These are phyloP conservation scores for Cebus imitator DNA, from an alignment of 2,113 vertebrate species.

Conservation along the genomic window DNA sequence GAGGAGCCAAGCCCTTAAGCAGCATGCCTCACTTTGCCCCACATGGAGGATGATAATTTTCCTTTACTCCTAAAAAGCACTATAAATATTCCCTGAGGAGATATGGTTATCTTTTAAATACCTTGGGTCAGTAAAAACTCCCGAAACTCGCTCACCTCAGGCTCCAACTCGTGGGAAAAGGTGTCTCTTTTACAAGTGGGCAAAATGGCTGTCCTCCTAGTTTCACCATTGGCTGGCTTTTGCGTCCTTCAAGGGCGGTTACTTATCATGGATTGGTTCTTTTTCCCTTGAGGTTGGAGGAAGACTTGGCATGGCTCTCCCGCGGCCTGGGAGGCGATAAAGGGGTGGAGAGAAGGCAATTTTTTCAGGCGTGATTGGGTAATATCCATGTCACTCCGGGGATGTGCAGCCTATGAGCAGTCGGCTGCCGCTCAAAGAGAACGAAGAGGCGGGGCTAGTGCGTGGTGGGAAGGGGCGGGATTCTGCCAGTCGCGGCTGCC, in stretches of 20 bases:
- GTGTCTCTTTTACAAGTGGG: conserved; percentile 73
- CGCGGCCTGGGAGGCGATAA: neutral
- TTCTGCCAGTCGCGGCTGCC: conserved; percentile 73
- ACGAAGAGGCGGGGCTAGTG: conserved; percentile 63
- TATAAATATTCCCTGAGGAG: neutral
- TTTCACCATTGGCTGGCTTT: conserved; percentile 61
- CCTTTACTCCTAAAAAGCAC: neutral
- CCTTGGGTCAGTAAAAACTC: conserved; percentile 42
- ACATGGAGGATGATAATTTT: neutral
- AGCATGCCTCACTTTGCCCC: neutral
- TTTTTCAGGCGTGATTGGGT: neutral
- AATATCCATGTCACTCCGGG: accelerated
- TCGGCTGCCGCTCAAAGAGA: neutral
- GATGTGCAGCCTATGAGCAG: conserved; percentile 33
- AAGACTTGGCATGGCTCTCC: conserved; percentile 47
- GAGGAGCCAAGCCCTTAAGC: conserved; percentile 15
- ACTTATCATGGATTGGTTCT: conserved; percentile 67
- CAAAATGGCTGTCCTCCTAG: conserved; percentile 73
- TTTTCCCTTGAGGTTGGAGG: conserved; percentile 58
- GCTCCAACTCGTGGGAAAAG: conserved; percentile 77
- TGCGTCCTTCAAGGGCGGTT: conserved; percentile 63
- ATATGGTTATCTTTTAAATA: neutral
- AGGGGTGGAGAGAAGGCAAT: conserved; percentile 47
- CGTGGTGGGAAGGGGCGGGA: conserved; percentile 79
- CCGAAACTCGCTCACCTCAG: conserved; percentile 37